Conservation (phyloP, 2,113 vertebrate genomes). For the Fukomys damarensis region DNA sequence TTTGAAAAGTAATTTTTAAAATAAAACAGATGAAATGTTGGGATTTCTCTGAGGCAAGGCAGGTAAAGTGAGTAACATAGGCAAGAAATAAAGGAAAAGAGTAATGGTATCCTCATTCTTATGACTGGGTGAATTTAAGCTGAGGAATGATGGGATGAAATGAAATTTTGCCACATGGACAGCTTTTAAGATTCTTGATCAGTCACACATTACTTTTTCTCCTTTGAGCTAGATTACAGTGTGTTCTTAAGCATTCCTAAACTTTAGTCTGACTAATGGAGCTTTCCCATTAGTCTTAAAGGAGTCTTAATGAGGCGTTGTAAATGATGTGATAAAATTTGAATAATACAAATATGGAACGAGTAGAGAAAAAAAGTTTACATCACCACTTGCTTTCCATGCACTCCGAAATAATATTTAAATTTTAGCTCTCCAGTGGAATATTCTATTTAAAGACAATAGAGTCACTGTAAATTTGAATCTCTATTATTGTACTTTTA, state of each 20-base stretch:
- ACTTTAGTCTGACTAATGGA: neutral
- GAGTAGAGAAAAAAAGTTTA: slow-evolving; percentile 59
- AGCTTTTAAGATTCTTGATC: neutral
- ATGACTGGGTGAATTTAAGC: neutral
- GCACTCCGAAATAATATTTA: neutral
- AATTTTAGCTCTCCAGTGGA: slow-evolving; percentile 30
- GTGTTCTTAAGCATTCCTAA: neutral
- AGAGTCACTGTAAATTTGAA: slow-evolving; percentile 56
- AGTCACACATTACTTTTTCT: neutral
- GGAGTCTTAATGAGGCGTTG: slow-evolving; percentile 33
- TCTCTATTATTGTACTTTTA: neutral
- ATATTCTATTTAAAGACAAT: slow-evolving; percentile 69
- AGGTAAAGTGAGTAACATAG: neutral
- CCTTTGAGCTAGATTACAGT: neutral
- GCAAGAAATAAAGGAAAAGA: neutral
- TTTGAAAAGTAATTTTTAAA: neutral
- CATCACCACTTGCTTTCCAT: neutral
- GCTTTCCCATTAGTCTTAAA: too few species aligned
- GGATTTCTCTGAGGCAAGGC: neutral
- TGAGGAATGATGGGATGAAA: neutral
- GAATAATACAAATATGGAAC: neutral
- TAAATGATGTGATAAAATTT: slow-evolving; percentile 56
- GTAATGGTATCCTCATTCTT: neutral
- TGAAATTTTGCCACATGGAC: neutral
- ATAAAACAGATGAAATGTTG: neutral